Evolutionary conservation across 2,113 vertebrate species (phyloP), one percentile per base, ranked within the genome.

Genomic region (Fregetta grallaria): DNA sequence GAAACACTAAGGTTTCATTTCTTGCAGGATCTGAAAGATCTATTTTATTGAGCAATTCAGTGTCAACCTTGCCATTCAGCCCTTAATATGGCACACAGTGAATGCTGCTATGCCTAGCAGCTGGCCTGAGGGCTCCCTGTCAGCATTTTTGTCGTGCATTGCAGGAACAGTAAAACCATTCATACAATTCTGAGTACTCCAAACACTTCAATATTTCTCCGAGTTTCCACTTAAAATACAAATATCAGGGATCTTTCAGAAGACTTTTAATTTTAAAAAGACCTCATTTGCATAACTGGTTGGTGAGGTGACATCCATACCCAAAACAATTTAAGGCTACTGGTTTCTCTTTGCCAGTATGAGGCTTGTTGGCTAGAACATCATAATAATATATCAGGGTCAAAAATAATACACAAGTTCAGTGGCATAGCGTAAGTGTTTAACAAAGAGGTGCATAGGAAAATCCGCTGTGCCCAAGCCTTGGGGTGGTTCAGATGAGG

Each of bases 101-200:
- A 96, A 85, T 92, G 61, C 88, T 93, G 77, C 89, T 96, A 65
- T 97, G 92, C 97, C 94, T 96, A 67, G 92, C 81, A 94, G 92
- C 96, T 92, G 92, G 92, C 93, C 93, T 73, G 78, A 94, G 92
- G 95, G 87, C 82, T 95, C 87, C 86, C 95, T 96, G 92, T 97
- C 97, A 97, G 79, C 85, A 93, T n/a, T 94, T 94, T 86, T 96
- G 79, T 97, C 97, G 94, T 93, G 85, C 49, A 81, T 83, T 94
- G 71, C 49, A 91, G 92, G 86, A 97, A 94, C 77, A 95, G 77
- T 82, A 92, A 95, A 97, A 86, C 66, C 59, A 92, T 95, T 97
- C 88, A 59, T 42, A 91, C 40, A 92, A 77, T 85, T 96, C 68
- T 91, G 70, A 95, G 76, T 92, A 83, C 16, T 89, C 73, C 45